Base-by-base conservation (phyloP, 2,888 invertebrate species). In the Cinara cedri region DNA sequence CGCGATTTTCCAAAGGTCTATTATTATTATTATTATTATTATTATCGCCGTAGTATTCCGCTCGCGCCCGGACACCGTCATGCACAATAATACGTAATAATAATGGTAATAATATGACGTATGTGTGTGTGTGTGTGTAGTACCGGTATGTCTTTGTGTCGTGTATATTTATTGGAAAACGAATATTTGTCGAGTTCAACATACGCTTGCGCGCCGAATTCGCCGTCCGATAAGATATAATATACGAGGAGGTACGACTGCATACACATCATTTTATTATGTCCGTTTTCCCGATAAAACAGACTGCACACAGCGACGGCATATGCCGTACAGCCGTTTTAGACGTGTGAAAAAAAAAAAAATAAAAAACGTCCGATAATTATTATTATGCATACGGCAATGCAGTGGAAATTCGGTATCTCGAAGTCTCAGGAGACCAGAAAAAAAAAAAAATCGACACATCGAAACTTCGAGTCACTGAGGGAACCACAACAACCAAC, bases 1-100 rank as follows among this genome's bases (percentile, higher is more conserved):
- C 75, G 63, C 74, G 74, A 75, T 75, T 65, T 66, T 66, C 19
- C 55, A 63, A 74, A 74, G 63, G 62, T 34, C 74, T 51, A 62
- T 62, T 63, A 26, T 51, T 26, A 49, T 49, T 26, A n/a, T n/a
- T n/a, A n/a, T n/a, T n/a, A n/a, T n/a, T n/a, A n/a, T n/a, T n/a
- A n/a, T n/a, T n/a, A n/a, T n/a, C n/a, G n/a, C n/a, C n/a, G n/a
- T n/a, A n/a, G 34, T 62, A 21, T 74, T 62, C 51, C 42, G 19
- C 11, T 46, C 42, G 42, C 13, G 74, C 11, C 8, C 57, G 72
- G 46, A 51, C 74, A 13, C 4, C 24, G 14, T 8, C 34, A 34
- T 6, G 34, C 62, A 72, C 72, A 72, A 72, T 62, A 62, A 62
- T 72, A 62, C 60, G 46, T 26, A 62, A 34, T 70, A 34, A 71